These are phyloP conservation scores for Lithophane leautieri DNA, from an alignment of 2,888 invertebrate genomes.

Conservation along the genomic window DNA sequence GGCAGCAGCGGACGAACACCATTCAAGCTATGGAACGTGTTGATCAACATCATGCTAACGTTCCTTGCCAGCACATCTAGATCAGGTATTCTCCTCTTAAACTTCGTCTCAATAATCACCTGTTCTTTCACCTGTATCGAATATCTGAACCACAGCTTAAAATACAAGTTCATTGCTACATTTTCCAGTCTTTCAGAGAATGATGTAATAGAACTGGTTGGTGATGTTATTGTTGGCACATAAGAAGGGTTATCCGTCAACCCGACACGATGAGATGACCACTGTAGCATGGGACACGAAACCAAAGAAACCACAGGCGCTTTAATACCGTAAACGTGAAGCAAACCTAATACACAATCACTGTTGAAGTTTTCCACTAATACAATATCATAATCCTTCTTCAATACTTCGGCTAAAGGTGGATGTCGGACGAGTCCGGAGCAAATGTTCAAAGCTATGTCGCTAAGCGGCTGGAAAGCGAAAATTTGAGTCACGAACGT, in stretches of 20 bases:
- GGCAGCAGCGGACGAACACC: conserved; percentile 27
- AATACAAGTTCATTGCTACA: conserved; percentile 72
- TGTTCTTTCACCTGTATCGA: conserved; percentile 78
- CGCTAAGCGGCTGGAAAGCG: conserved; percentile 75
- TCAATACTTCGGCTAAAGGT: conserved; percentile 76
- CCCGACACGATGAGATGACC: conserved; percentile 84
- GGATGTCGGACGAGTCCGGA: conserved; percentile 79
- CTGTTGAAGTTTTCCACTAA: conserved; percentile 91
- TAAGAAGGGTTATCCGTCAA: conserved; percentile 87
- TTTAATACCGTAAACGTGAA: conserved; percentile 86
- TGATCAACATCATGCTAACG: conserved; percentile 24
- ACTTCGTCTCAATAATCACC: conserved; percentile 80
- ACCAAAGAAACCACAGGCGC: conserved; percentile 90
- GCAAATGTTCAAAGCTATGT: conserved; percentile 79
- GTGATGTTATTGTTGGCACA: conserved; percentile 88
- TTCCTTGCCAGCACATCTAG: conserved; percentile 82
- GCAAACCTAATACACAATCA: conserved; percentile 91
- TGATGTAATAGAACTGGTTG: conserved; percentile 83
- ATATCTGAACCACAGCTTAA: conserved; percentile 79
- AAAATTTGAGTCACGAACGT: conserved; percentile 72
- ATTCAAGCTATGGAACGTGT: conserved; percentile 35
- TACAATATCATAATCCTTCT: conserved; percentile 90
- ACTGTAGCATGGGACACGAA: conserved; percentile 90
- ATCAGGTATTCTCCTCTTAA: conserved; percentile 85
- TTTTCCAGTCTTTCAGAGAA: conserved; percentile 87